A percentile compares a stretch with the other conserved stretches of the same genome.
phyloP scores from a whole-genome alignment of 2,797 vertebrate genomes.

The Lacerta agilis region DNA sequence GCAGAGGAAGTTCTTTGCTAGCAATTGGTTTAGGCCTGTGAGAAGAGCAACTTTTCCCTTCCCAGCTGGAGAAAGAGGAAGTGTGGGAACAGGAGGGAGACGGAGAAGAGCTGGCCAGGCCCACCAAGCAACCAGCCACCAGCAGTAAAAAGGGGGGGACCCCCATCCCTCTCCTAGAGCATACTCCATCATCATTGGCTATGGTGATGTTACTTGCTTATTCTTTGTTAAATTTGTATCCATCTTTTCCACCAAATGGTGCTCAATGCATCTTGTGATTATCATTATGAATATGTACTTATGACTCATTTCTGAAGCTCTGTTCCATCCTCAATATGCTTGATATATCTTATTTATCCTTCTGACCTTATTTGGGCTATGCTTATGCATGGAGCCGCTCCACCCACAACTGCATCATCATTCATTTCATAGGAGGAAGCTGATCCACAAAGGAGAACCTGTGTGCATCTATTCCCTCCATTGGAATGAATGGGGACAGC shows the following conservation, averaged over 20 bases:
- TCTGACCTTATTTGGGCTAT: background rate
- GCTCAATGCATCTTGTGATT: background rate
- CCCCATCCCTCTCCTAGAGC: background rate
- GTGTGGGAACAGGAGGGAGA: too few relatives aligned
- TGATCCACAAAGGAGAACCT: background rate
- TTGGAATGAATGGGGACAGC: background rate
- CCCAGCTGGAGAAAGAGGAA: background rate
- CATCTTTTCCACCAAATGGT: background rate
- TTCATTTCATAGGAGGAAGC: background rate
- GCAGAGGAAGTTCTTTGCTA: background rate
- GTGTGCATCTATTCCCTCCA: background rate
- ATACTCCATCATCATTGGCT: background rate
- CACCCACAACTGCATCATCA: background rate
- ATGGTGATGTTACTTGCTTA: background rate
- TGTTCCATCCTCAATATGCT: background rate
- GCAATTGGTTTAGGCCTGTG: background rate
- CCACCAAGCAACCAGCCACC: too few relatives aligned
- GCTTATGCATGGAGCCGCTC: background rate
- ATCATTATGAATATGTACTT: background rate
- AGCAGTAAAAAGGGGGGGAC: too few relatives aligned
- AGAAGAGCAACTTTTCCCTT: background rate
- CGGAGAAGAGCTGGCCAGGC: too few relatives aligned
- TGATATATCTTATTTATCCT: background rate
- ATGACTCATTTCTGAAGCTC: background rate
- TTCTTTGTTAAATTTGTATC: background rate